Base-by-base conservation (phyloP, 2,888 invertebrate genomes). In the Busseola fusca region DNA sequence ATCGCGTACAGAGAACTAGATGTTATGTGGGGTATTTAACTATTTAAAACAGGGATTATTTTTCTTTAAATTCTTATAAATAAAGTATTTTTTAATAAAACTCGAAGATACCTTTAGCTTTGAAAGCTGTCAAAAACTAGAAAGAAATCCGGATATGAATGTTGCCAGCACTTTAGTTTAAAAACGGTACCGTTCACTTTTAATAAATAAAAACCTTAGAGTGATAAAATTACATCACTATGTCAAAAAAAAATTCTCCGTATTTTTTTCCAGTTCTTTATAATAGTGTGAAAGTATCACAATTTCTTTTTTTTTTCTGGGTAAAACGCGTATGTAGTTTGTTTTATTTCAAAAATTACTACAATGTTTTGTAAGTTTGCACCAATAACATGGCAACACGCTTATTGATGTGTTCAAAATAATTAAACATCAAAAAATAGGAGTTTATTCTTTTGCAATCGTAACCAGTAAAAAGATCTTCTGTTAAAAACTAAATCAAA, bases 121-220 rank as follows among this genome's bases (percentile, higher is more conserved):
- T 93, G 89, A 94, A 93, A 95, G 93, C 94, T 95, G 95, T 95
- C 95, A 95, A 95, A 94, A 91, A 91, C 91, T 91, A 90, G 90
- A 95, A 95, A 95, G 94, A 90, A 82, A 76, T 52, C 48, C 42
- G 63, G 56, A 52, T 37, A 54, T 42, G 59, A 69, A 67, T 80
- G 78, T 81, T 86, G 78, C 80, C 81, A 84, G 73, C 0, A 48
- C 60, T 40, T 18, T 10, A 14, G 27, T 18, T 12, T 45, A 4
- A 67, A 40, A 64, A 66, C n/a, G n/a, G 0, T 10, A 58, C 58
- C 27, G 42, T 37, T 37, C 10, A 27, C 16, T 27, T 27, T 1
- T n/a, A 27, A 18, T 14, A 0, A 0, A 6, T 7, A 45, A 1
- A 45, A 18, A 5, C 9, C 2, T 27, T 0, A 0, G 0, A 56